Base-by-base conservation (phyloP, 2,797 vertebrate species). In the Fundulus diaphanus region DNA sequence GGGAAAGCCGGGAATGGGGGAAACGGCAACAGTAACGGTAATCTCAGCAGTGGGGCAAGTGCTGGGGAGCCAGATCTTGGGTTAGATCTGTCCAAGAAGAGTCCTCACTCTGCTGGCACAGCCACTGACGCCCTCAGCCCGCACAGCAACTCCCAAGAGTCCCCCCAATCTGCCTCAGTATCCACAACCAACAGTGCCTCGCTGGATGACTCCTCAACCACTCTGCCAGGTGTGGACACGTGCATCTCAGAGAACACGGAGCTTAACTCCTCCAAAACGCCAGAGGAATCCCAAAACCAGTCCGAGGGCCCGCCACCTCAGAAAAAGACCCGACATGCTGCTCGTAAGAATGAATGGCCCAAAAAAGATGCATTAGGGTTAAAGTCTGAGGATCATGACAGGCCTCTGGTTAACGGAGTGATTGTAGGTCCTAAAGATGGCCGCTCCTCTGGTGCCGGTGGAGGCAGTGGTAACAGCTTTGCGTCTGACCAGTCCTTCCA, bases 71-170 rank as follows among this genome's bases (percentile, higher is more conserved):
- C 92, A 22, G 97, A 97, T 82, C 94, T 98, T 52, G 98, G 98
- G 75, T 95, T 99, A 1, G 98, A 99, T 81, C 90, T 99, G 84
- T 98, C 98, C 83, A 99, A 99, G 88, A 99, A 99, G 92, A 99
- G 97, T 88, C 93, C 93, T 70, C 90, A 93, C 0, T 96, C 96
- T 0, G 91, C 96, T 29, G 96, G 96, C 61, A 90, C 92, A 0
- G 95, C 93, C 68, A 96, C 96, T 0, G 97, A 99, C 52, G 96
- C 96, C 40, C 94, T 95, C 82, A 96, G 95, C 91, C 96, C 96
- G 59, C 94, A 96, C 1, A 97, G 97, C 92, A 96, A 96, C 91
- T 96, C 95, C 91, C 96, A 96, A 0, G 96, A 95, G 87, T 98
- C 97, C 69, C 96, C 97, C 42, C 96, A 96, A 86, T 96, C 97